Conservation (phyloP, 2,888 invertebrate species). For the Trisateles emortualis region DNA sequence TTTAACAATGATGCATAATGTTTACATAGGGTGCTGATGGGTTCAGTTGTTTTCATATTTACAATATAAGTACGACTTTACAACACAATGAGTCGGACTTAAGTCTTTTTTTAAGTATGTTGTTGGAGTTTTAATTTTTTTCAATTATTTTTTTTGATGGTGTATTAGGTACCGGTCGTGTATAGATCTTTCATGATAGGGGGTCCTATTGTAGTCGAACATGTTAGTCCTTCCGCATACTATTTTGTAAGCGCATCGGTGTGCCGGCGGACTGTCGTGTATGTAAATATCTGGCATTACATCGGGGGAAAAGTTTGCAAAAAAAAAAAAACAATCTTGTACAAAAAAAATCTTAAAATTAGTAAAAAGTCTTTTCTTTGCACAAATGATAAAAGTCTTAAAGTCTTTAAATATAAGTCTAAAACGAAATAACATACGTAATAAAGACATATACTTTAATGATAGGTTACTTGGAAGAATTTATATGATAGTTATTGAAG, state of each 20-base stretch:
- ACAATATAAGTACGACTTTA: conserved; percentile 28
- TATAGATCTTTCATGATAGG: conserved; percentile 33
- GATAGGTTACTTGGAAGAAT: conserved; percentile 83
- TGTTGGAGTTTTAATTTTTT: conserved; percentile 52
- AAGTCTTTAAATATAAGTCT: conserved; percentile 75
- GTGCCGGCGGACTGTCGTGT: conserved; percentile 18
- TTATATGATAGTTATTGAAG: conserved; percentile 69
- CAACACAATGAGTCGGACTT: conserved; percentile 22
- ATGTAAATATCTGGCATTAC: conserved; percentile 31
- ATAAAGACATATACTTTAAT: conserved; percentile 87
- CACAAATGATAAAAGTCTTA: conserved; percentile 66
- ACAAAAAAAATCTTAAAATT: conserved; percentile 72
- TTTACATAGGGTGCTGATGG: conserved; percentile 65
- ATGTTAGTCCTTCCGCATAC: conserved; percentile 34
- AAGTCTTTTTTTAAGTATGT: conserved; percentile 50
- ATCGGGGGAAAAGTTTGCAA: conserved; percentile 37
- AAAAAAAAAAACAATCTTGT: conserved; percentile 59
- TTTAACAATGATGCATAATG: conserved; percentile 67
- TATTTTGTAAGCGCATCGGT: conserved; percentile 10
- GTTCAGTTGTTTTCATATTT: conserved; percentile 56
- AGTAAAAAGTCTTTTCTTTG: conserved; percentile 72
- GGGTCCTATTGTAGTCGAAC: conserved; percentile 34
- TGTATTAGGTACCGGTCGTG: conserved; percentile 53
- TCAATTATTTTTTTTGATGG: conserved; percentile 42
- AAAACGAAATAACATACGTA: conserved; percentile 83